phyloP scores from a whole-genome alignment of 1,140 invertebrate genomes.

The Drosophila mayri region DNA sequence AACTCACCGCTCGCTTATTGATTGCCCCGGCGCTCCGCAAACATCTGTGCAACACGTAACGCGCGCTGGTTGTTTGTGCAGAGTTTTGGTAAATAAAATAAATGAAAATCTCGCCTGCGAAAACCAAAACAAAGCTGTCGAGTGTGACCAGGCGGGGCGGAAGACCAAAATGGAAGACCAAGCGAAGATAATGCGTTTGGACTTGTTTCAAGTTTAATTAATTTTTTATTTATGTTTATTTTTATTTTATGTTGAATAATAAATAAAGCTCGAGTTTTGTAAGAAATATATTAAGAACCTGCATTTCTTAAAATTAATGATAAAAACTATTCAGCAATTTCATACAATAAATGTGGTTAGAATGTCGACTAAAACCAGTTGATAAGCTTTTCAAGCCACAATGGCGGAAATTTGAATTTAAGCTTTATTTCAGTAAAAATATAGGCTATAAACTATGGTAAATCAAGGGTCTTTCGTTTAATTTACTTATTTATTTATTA shows the following conservation, averaged over 20 bases:
- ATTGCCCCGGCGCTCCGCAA: constrained; percentile 40
- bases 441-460: neutral
- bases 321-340: neutral
- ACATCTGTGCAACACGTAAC: constrained; percentile 62
- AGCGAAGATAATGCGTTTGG: neutral
- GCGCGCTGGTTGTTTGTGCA: constrained; percentile 40
- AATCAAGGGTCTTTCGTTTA: neutral
- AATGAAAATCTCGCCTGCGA: constrained; percentile 42
- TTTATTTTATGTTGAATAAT: too few species aligned
- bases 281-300: neutral
- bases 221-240: too few species aligned
- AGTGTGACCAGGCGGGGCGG: constrained; percentile 7
- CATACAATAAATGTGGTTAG: neutral
- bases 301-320: neutral
- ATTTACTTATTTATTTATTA: neutral
- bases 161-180: too few species aligned
- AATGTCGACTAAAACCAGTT: neutral
- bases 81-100: constrained; percentile 61
- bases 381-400: neutral
- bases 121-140: constrained; percentile 38
- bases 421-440: neutral
- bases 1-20: constrained; percentile 49
- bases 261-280: neutral
- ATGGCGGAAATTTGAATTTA: neutral
- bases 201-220: neutral